A percentile compares a stretch with the other conserved stretches of the same genome.
Conservation (phyloP, 30 jellyfish, hydroid and myxozoan genomes). For the Nemopilema nomurai region DNA sequence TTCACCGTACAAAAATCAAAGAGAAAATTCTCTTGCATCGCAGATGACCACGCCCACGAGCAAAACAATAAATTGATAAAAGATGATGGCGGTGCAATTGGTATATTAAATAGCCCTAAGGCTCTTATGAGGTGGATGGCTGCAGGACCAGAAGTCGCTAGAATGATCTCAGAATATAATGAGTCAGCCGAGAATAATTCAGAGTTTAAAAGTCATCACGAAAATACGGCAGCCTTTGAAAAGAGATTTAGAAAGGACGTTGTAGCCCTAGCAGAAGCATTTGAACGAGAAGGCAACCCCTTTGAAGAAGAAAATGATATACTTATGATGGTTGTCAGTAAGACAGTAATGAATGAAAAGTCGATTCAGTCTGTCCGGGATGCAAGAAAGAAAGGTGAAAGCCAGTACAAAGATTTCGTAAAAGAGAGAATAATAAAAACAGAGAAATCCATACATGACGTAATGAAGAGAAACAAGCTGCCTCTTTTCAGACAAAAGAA, state of each 20-base stretch:
- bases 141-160: slow-evolving; percentile 42
- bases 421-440: slow-evolving; percentile 6
- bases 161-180: neutral
- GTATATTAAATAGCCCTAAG: slow-evolving; percentile 27
- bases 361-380: slow-evolving; percentile 9
- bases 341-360: slow-evolving; percentile 7
- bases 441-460: slow-evolving; percentile 38
- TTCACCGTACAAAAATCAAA: slow-evolving; percentile 38
- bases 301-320: slow-evolving; percentile 33
- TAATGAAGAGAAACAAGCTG: slow-evolving; percentile 31
- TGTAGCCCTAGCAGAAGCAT: slow-evolving; percentile 17
- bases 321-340: slow-evolving; percentile 9
- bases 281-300: slow-evolving; percentile 54
- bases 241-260: slow-evolving; percentile 16
- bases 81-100: slow-evolving; percentile 53
- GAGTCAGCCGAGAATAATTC: slow-evolving; percentile 6
- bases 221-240: slow-evolving; percentile 14
- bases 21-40: slow-evolving; percentile 22
- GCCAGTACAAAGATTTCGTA: slow-evolving; percentile 19
- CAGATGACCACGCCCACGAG: slow-evolving; percentile 70
- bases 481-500: slow-evolving; percentile 32
- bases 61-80: slow-evolving; percentile 49
- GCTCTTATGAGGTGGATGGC: slow-evolving; percentile 55
- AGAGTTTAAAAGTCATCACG: slow-evolving; percentile 18
- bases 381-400: slow-evolving; percentile 8